Base-by-base conservation (phyloP, 2,888 invertebrate species). In the Eucriotettix oculatus region DNA sequence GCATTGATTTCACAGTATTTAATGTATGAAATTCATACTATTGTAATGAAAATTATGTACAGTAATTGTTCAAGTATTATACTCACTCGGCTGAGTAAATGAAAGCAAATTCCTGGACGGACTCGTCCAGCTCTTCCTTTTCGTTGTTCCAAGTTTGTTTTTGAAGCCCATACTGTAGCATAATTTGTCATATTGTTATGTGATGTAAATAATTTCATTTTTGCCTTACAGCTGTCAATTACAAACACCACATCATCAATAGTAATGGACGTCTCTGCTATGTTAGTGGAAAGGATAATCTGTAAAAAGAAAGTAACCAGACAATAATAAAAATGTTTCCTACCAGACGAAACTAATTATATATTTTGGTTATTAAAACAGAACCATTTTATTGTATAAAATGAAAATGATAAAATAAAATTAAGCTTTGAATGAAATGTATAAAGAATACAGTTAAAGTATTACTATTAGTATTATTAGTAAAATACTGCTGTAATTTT, bases 181-280 rank as follows among this genome's bases (percentile, higher is more conserved):
- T 97, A 98, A 69, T 95, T 95, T 0, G 97, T 97, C 87, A 99
- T 91, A 73, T 99, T 98, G 74, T 98, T 99, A 73, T 97, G 96
- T 0, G 96, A 93, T 0, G 97, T 97, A 71, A 97, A 98, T 70
- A 97, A 79, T 71, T 98, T 97, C 84, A 97, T 92, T 72, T 97
- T 95, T 0, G 94, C 90, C 74, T 97, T 96, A 77, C 98, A 96
- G 54, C 90, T 90, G 72, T 99, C 98, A 62, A 99, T 90, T 0
- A 99, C 98, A 74, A 88, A 98, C 1, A 98, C 96, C 2, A 99
- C 94, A 71, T 99, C 99, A 73, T 99, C 90, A 66, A 99, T 99
- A 0, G 98, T 99, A 66, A 99, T 91, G 10, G 95, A 95, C 0
- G 97, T 94, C 76, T 99, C 99, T 0, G 98, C 98, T 69, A 99